Percentiles rank a stretch among this genome's conserved stretches.
phyloP scores from a whole-genome alignment of 1,140 invertebrate species.

The Eupeodes corollae region DNA sequence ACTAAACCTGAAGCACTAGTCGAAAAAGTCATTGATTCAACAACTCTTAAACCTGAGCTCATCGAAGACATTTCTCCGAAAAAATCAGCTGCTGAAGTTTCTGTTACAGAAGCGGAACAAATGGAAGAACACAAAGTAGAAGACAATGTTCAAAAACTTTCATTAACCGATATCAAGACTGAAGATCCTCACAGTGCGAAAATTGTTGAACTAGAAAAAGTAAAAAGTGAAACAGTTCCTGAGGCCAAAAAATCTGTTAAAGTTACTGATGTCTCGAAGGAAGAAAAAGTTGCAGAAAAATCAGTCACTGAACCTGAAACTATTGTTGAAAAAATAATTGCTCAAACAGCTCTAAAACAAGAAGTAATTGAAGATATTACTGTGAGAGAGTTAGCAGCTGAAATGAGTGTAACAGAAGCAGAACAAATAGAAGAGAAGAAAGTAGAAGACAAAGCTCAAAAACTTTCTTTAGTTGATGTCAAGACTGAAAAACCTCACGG shows the following conservation, averaged over 20 bases:
- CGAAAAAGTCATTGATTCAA: not conserved
- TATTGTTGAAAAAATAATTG: not conserved
- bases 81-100: not conserved
- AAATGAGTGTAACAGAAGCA: not conserved
- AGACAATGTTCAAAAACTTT: not conserved
- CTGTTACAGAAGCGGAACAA: not conserved
- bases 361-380: conserved; percentile 7
- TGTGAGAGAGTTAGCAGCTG: not conserved
- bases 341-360: conserved; percentile 2
- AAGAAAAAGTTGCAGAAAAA: not conserved
- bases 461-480: too few species aligned
- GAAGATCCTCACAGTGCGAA: not conserved
- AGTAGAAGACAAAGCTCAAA: too few species aligned
- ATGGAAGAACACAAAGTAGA: not conserved
- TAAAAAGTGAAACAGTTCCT: not conserved
- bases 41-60: conserved; percentile 6
- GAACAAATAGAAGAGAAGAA: too few species aligned
- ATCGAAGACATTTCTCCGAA: conserved; percentile 1
- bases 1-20: conserved; percentile 2
- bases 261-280: not conserved
- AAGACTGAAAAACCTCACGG: too few species aligned
- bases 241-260: too few species aligned
- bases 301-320: conserved; percentile 1
- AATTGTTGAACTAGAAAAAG: not conserved
- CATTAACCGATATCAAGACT: not conserved